phyloP scores from a whole-genome alignment of 1,140 invertebrate species.

The Doryteuthis pealeii region DNA sequence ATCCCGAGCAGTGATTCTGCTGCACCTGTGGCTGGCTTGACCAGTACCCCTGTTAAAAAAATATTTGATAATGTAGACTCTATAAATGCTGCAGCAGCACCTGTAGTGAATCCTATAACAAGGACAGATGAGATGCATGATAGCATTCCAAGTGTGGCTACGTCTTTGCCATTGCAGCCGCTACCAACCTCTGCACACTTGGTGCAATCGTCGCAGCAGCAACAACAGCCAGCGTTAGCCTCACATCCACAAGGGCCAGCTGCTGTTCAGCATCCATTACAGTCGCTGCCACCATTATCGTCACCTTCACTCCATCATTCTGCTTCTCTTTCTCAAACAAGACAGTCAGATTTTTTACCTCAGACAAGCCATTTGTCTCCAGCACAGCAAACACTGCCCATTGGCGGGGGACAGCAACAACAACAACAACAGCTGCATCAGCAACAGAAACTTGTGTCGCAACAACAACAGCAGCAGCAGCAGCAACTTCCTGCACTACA shows the following conservation, averaged over 20 bases:
- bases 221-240: background rate
- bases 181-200: background rate
- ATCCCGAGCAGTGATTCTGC: too few species aligned
- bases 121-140: constrained; percentile 4
- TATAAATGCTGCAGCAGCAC: background rate
- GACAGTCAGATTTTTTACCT: constrained; percentile 4
- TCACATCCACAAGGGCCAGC: background rate
- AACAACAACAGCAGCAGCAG: background rate
- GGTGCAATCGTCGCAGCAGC: background rate
- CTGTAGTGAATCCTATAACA: background rate
- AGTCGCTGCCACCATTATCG: background rate
- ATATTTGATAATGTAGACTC: background rate
- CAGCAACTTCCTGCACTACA: background rate
- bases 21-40: too few species aligned
- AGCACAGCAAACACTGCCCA: background rate
- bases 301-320: background rate
- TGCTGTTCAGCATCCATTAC: background rate
- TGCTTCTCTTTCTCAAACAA: background rate
- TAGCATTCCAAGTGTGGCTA: background rate
- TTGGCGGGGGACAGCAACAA: background rate
- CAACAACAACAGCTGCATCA: background rate
- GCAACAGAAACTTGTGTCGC: too few species aligned
- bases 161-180: background rate
- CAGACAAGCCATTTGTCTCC: background rate
- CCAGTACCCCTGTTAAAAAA: too few species aligned